Evolutionary conservation across 2,113 vertebrate genomes (phyloP).

Genomic region (Cebus imitator): DNA sequence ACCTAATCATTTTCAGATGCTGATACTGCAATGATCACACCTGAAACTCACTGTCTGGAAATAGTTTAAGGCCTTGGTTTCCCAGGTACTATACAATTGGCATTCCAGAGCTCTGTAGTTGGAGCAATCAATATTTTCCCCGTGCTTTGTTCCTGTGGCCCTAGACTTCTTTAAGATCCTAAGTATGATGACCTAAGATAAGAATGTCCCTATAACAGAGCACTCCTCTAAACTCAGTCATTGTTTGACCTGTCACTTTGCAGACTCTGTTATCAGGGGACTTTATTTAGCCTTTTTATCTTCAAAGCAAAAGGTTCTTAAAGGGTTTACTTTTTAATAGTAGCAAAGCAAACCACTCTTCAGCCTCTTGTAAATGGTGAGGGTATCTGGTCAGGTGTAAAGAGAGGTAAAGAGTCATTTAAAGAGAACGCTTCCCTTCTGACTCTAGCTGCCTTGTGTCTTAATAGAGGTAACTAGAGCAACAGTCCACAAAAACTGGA

Average conservation of each 20-base stretch:
- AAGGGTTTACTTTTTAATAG: background rate
- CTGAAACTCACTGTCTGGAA: background rate
- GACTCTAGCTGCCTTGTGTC: background rate
- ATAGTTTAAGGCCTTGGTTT: background rate
- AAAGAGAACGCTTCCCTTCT: background rate
- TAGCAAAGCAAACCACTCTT: background rate
- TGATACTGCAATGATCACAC: background rate
- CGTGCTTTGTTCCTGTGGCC: background rate
- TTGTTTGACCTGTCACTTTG: background rate
- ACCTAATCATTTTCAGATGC: background rate
- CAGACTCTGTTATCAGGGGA: background rate
- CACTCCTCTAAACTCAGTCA: background rate
- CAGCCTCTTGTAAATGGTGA: background rate
- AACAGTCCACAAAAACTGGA: background rate
- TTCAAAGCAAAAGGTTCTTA: background rate
- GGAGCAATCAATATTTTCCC: background rate
- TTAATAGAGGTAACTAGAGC: background rate
- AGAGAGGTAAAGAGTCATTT: background rate
- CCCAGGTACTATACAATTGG: background rate
- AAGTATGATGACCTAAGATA: background rate
- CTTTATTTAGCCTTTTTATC: background rate
- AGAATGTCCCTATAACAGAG: background rate
- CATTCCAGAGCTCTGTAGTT: background rate
- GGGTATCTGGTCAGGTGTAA: background rate
- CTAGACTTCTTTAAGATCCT: background rate